These are phyloP conservation scores for Diadophis punctatus DNA, from an alignment of 2,113 vertebrate genomes.

Conservation along the genomic window DNA sequence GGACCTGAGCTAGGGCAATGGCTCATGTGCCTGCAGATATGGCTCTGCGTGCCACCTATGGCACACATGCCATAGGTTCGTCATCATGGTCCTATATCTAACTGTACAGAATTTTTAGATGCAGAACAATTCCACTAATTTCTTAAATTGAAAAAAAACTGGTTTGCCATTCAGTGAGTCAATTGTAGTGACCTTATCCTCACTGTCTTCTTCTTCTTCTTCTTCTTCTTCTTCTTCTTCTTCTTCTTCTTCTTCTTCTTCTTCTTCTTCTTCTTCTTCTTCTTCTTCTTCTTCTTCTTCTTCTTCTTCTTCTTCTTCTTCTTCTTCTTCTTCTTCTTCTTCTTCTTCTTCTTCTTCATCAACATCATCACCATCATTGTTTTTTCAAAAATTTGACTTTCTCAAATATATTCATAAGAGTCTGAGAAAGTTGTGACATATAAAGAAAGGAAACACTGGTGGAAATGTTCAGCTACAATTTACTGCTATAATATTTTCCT, in stretches of 20 bases:
- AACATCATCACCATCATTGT: not conserved
- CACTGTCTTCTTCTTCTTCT: not conserved
- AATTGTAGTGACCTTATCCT: not conserved
- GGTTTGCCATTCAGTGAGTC: not conserved
- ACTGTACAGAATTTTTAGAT: not conserved
- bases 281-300: not conserved
- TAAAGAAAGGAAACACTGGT: not conserved
- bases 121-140: not conserved
- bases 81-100: not conserved
- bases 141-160: not conserved
- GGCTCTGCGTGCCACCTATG: too few relatives aligned
- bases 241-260: not conserved
- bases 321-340: fast-evolving
- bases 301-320: not conserved
- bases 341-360: not conserved
- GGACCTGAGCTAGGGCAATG: too few relatives aligned
- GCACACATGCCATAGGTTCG: too few relatives aligned
- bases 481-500: not conserved
- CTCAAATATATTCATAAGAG: not conserved
- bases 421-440: not conserved
- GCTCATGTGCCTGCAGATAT: too few relatives aligned
- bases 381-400: not conserved
- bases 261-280: fast-evolving
- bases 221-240: not conserved
- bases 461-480: not conserved